Conservation (phyloP, 2,113 vertebrate genomes). For the Myrmecobius fasciatus region DNA sequence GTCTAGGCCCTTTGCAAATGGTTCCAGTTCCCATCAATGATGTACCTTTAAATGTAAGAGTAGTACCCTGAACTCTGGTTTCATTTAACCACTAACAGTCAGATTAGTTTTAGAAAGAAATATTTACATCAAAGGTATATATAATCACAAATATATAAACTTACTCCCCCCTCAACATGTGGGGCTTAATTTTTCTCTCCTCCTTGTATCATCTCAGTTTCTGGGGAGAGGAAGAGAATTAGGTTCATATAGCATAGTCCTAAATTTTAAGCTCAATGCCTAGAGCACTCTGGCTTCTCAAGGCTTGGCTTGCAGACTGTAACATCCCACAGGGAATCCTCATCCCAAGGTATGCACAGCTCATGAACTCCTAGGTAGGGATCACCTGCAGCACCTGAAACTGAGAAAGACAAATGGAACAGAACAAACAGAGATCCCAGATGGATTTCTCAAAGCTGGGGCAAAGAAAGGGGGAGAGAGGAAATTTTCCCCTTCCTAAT, state of each 20-base stretch:
- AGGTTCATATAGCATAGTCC: background rate
- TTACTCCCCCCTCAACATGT: background rate
- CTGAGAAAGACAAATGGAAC: background rate
- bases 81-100: background rate
- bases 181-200: background rate
- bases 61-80: background rate
- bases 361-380: background rate
- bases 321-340: background rate
- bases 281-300: background rate
- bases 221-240: background rate
- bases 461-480: background rate
- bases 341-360: background rate
- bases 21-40: background rate
- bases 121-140: background rate
- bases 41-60: background rate
- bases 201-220: background rate
- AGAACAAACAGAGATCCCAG: background rate
- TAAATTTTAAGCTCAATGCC: background rate
- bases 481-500: background rate
- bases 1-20: background rate
- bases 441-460: background rate
- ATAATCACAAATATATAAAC: background rate
- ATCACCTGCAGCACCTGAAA: background rate
- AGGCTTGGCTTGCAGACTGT: background rate
- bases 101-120: background rate